Base-by-base conservation (phyloP, 1,140 invertebrate species). In the Meloidogyne chitwoodi region DNA sequence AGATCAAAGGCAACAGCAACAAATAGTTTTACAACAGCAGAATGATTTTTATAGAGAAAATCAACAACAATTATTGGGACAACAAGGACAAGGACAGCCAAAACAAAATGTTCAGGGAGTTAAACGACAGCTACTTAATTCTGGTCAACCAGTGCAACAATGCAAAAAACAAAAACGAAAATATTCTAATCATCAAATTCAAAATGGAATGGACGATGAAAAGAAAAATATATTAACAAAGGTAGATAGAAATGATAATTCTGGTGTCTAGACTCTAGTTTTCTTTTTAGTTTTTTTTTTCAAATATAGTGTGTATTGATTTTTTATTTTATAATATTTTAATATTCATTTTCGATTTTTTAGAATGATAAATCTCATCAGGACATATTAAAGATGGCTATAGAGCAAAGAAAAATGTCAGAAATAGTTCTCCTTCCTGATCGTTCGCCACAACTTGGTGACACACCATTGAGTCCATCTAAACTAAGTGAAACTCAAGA, bases 391-490 rank as follows among this genome's bases (percentile, higher is more conserved):
- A 34, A 67, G 29, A 68, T 75, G 66, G 31, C 48, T 38, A 64
- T 66, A 29, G 75, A 76, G 34, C 61, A 73, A n/a, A 29, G 62
- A 26, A 31, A 29, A 2, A n/a, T 70, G 14, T 68, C 65, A n/a
- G 48, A 68, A 10, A 68, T 68, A 66, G 38, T 41, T 27, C 24
- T 62, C 27, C 65, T 76, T 22, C 75, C 75, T 22, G 65, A 76
- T 27, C 68, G 68, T 14, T 76, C 75, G 6, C 75, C 75, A 5
- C 75, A 76, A 44, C 26, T 72, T n/a, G 75, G 41, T 71, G 75
- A 76, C 16, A 44, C 62, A 41, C 75, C 75, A 26, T 41, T 68
- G 8, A 76, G 75, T 34, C 75, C 75, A 44, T 71, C 75, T 14
- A 71, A 68, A 31, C 27, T 70, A 19, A 61, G 38, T 41, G 76